phyloP scores from a whole-genome alignment of 2,113 vertebrate genomes.

The Polypterus senegalus region DNA sequence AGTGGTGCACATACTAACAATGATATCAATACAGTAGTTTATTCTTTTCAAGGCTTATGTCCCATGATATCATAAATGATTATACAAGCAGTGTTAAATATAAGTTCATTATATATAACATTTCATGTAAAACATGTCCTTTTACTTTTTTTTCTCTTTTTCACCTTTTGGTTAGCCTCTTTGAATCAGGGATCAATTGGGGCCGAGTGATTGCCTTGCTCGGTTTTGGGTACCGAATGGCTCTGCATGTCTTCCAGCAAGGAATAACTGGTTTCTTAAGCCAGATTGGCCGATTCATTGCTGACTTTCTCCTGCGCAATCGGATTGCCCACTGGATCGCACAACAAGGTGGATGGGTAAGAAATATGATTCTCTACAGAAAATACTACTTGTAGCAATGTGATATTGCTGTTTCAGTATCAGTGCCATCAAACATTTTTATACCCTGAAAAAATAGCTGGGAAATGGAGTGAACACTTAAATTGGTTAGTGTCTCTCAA shows the following conservation, averaged over 20 bases:
- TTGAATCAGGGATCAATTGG: slow-evolving; percentile 61
- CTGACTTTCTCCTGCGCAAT: slow-evolving; percentile 37
- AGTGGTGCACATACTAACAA: too few species aligned
- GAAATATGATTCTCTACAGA: slow-evolving; percentile 7
- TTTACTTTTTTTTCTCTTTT: background rate
- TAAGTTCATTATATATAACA: too few species aligned
- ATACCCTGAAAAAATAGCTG: too few species aligned
- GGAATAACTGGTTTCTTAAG: slow-evolving; percentile 49
- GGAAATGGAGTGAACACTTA: too few species aligned
- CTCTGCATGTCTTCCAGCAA: slow-evolving; percentile 50
- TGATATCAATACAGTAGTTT: too few species aligned
- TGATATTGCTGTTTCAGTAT: too few species aligned
- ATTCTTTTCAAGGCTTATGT: too few species aligned
- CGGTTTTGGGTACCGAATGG: slow-evolving; percentile 61
- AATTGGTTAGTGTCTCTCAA: too few species aligned
- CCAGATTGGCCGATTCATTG: slow-evolving; percentile 36
- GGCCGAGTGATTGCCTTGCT: slow-evolving; percentile 60
- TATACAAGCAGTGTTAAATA: too few species aligned
- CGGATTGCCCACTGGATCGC: slow-evolving; percentile 57
- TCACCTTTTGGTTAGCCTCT: slow-evolving; percentile 40
- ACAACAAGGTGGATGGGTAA: slow-evolving; percentile 64
- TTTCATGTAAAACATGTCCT: background rate
- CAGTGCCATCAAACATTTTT: too few species aligned
- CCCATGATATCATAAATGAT: too few species aligned
- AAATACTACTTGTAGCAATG: too few species aligned